phyloP scores from a whole-genome alignment of 2,113 vertebrate genomes.

The Turdus rufiventris region DNA sequence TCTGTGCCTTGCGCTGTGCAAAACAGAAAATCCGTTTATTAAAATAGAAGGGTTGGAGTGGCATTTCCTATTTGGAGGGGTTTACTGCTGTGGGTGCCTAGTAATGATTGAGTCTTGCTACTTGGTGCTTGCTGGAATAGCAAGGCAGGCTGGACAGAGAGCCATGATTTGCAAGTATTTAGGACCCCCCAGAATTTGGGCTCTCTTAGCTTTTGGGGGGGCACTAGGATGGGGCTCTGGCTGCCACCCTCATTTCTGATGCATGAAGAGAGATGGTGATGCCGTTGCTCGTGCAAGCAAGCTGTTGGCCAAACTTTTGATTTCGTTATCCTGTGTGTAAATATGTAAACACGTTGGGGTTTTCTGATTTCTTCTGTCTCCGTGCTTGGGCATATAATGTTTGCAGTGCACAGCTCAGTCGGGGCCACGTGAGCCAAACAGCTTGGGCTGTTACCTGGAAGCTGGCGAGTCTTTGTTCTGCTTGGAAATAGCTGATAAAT shows the following conservation, averaged over 20 bases:
- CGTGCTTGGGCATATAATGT: background rate
- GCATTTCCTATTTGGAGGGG: background rate
- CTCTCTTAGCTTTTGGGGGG: background rate
- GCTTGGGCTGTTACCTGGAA: slow-evolving; percentile 44
- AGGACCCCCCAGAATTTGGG: background rate
- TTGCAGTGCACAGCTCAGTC: background rate
- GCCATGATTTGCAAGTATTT: background rate
- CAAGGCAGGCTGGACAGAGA: background rate
- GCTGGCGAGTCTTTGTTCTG: slow-evolving; percentile 35
- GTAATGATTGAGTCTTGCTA: background rate
- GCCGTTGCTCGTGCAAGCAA: accelerated
- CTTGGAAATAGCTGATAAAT: slow-evolving; percentile 40
- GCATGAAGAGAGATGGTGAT: background rate
- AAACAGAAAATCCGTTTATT: background rate
- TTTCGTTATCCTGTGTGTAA: background rate
- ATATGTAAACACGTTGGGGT: background rate
- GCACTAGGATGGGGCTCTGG: background rate
- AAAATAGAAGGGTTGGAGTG: background rate
- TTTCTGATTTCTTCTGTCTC: background rate
- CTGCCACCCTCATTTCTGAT: background rate
- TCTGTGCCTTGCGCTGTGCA: background rate
- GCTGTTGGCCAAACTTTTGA: background rate
- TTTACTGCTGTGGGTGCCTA: background rate
- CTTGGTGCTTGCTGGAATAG: background rate
- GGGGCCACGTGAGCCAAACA: slow-evolving; percentile 24